Evolutionary conservation across 2,797 vertebrate genomes (phyloP), one percentile per base, ranked within the genome.

Genomic region (Adrianichthys oophorus): DNA sequence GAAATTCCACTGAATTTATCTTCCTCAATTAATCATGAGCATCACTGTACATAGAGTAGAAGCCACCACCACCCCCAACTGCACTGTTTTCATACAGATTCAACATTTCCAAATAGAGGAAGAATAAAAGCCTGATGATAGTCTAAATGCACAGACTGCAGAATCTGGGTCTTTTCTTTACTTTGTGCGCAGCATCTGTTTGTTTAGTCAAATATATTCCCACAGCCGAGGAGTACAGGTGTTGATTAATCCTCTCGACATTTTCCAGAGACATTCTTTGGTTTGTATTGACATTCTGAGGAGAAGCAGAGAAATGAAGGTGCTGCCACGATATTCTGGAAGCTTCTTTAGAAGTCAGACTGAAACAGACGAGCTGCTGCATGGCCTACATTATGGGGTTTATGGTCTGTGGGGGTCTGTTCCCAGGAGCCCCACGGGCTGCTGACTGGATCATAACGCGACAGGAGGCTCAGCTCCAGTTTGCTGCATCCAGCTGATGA

Each of bases 151-250:
- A 55, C 65, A 73, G 45, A 59, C n/a, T 23, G 44, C 55, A 65
- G 48, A 55, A 56, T 59, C 14, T 52, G 24, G 45, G 46, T 84
- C 86, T 91, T 88, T 72, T 61, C 70, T 76, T 71, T 75, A 48
- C 72, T 79, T 64, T 65, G 70, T 65, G 80, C 69, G 51, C 44
- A 18, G 45, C 61, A 51, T 66, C 62, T 72, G 52, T 51, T 51
- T 75, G 83, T 78, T 74, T 66, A 29, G 52, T 69, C 73, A 69
- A 89, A 86, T 86, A 71, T 78, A 90, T 87, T 92, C 91, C 93
- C 92, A 92, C 90, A 92, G 92, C 90, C 93, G 90, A 67, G 48
- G 86, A 71, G 82, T 81, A 81, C 89, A 92, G 90, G 86, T 92
- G 92, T 82, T 83, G 82, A 85, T 90, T 91, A 92, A 92, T 91